Conservation (phyloP, 2,888 invertebrate genomes). For the Drosophila helvetica region DNA sequence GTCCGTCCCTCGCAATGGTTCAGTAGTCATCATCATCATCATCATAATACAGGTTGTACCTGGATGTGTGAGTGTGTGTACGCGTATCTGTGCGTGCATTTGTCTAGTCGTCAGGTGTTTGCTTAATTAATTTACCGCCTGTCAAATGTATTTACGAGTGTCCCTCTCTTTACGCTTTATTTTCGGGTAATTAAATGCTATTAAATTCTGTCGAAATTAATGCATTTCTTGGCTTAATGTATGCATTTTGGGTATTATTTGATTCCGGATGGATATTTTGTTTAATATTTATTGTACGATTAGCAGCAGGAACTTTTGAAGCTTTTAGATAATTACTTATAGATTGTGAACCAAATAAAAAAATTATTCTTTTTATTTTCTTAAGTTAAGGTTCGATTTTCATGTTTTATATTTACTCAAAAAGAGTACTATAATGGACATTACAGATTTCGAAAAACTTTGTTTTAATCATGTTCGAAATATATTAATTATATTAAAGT, state of each 20-base stretch:
- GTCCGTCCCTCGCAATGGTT: background rate
- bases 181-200: slow-evolving; percentile 28
- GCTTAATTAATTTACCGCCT: slow-evolving; percentile 69
- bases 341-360: too few species aligned
- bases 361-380: too few species aligned
- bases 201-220: slow-evolving; percentile 19
- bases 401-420: too few species aligned
- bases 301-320: background rate
- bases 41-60: slow-evolving; percentile 60
- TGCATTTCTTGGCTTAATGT: slow-evolving; percentile 8
- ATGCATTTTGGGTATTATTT: background rate
- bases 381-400: too few species aligned
- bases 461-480: too few species aligned
- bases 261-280: background rate
- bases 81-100: slow-evolving; percentile 43
- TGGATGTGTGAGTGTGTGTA: slow-evolving; percentile 45
- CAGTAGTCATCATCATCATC: background rate
- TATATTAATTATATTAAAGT: too few species aligned
- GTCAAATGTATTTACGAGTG: slow-evolving; percentile 47
- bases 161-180: slow-evolving; percentile 16
- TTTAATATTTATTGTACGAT: background rate
- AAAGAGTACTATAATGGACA: too few species aligned
- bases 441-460: too few species aligned
- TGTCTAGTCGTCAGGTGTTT: slow-evolving; percentile 67
- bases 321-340: too few species aligned